Percentiles rank a stretch among this genome's conserved stretches.
phyloP scores from a whole-genome alignment of 2,113 vertebrate species.

The Otis tarda region DNA sequence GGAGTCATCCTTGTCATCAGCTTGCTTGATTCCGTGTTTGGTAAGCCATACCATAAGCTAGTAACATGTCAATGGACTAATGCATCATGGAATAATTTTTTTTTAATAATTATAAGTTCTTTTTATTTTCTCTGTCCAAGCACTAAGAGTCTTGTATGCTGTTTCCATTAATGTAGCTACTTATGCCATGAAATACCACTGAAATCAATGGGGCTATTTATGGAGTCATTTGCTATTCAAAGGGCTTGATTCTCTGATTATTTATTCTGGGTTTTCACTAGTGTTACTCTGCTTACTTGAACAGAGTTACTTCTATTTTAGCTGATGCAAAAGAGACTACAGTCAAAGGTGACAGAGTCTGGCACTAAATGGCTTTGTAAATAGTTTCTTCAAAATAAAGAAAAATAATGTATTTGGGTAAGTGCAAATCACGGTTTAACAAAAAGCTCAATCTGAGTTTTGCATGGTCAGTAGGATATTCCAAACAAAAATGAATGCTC shows the following conservation, averaged over 20 bases:
- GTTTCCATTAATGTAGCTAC: slow-evolving; percentile 39
- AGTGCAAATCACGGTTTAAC: neutral
- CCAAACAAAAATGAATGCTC: slow-evolving; percentile 5
- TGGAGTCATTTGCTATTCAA: slow-evolving; percentile 64
- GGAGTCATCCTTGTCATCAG: neutral
- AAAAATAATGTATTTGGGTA: slow-evolving; percentile 18
- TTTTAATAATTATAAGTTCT: neutral
- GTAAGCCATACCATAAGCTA: neutral
- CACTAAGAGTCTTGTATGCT: neutral
- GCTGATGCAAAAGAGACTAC: slow-evolving; percentile 30
- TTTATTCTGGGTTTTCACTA: slow-evolving; percentile 58
- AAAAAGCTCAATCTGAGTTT: slow-evolving; percentile 11
- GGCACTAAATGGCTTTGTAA: slow-evolving; percentile 17
- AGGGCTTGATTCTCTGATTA: slow-evolving; percentile 63
- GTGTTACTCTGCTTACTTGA: slow-evolving; percentile 53
- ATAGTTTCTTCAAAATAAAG: slow-evolving; percentile 40
- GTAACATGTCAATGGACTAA: neutral
- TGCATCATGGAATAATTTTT: neutral
- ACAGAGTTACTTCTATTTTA: slow-evolving; percentile 61
- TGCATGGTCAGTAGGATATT: neutral
- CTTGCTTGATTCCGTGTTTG: neutral
- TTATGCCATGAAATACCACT: slow-evolving; percentile 44
- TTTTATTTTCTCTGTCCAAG: neutral
- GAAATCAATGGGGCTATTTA: slow-evolving; percentile 67
- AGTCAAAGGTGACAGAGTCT: slow-evolving; percentile 47